phyloP scores from a whole-genome alignment of 2,888 invertebrate species.

The Apamea sordens region DNA sequence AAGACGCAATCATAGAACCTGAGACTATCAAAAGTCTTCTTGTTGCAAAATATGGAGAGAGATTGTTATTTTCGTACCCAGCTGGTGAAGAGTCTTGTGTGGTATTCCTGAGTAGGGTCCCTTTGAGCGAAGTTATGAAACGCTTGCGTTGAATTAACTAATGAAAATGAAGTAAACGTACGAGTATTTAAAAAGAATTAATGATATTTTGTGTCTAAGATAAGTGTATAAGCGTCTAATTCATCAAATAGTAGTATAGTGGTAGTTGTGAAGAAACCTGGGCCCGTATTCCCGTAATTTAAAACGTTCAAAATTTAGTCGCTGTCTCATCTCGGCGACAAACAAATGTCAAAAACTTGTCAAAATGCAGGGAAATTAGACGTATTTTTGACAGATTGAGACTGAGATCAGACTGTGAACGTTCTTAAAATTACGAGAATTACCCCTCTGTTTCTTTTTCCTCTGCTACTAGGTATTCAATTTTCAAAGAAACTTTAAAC shows the following conservation, averaged over 20 bases:
- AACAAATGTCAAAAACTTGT: no score
- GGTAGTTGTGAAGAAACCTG: background rate
- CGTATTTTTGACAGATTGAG: no score
- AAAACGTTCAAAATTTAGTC: no score
- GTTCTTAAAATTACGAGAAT: no score
- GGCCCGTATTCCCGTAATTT: no score
- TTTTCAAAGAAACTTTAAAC: background rate
- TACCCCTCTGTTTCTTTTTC: background rate
- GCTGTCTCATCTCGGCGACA: no score
- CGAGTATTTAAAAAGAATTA: conserved; percentile 2
- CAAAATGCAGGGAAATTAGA: no score
- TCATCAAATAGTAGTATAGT: background rate
- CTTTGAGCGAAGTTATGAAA: conserved; percentile 33
- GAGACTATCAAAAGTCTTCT: conserved; percentile 40
- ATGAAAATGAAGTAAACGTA: background rate
- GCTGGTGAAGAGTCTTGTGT: conserved; percentile 30
- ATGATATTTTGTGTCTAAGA: conserved; percentile 1
- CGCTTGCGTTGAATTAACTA: conserved; percentile 25
- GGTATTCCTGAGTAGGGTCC: conserved; percentile 42
- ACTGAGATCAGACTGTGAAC: no score
- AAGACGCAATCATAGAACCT: conserved; percentile 26
- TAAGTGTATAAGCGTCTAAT: background rate
- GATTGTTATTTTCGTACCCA: conserved; percentile 42
- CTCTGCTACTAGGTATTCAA: background rate
- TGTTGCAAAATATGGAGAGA: conserved; percentile 24